Conservation (phyloP, 2,888 invertebrate genomes). For the Nomada fabriciana region DNA sequence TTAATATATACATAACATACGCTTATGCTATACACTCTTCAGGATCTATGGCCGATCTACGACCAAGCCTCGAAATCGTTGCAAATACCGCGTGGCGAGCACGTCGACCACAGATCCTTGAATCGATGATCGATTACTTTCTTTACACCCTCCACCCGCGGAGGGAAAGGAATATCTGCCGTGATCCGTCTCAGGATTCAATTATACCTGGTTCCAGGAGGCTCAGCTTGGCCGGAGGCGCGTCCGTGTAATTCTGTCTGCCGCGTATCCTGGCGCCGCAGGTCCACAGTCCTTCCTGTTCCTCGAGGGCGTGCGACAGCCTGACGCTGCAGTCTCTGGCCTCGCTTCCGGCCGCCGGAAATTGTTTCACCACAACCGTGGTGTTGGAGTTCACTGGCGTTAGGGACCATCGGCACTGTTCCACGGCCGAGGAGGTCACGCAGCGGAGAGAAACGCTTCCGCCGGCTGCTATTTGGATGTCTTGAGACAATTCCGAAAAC, state of each 20-base stretch:
- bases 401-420: slow-evolving; percentile 82
- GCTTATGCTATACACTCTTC: slow-evolving; percentile 16
- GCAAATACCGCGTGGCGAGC: slow-evolving; percentile 9
- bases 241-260: slow-evolving; percentile 80
- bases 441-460: slow-evolving; percentile 80
- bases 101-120: slow-evolving; percentile 47
- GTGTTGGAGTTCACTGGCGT: slow-evolving; percentile 81
- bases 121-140: slow-evolving; percentile 52
- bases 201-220: slow-evolving; percentile 83
- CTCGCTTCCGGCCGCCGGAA: slow-evolving; percentile 79
- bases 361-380: slow-evolving; percentile 81
- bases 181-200: slow-evolving; percentile 73
- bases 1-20: slow-evolving; percentile 22
- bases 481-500: slow-evolving; percentile 82
- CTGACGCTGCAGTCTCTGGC: slow-evolving; percentile 82
- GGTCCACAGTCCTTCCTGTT: slow-evolving; percentile 83
- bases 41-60: slow-evolving; percentile 47
- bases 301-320: slow-evolving; percentile 79
- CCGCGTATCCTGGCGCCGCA: slow-evolving; percentile 81
- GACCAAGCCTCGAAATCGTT: slow-evolving; percentile 12
- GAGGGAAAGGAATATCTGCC: slow-evolving; percentile 48
- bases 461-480: slow-evolving; percentile 82
- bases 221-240: slow-evolving; percentile 81
- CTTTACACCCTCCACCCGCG: slow-evolving; percentile 58
- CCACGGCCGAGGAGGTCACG: slow-evolving; percentile 79